These are phyloP conservation scores for Labeo calbasu DNA, from an alignment of 2,797 vertebrate genomes.

Conservation along the genomic window DNA sequence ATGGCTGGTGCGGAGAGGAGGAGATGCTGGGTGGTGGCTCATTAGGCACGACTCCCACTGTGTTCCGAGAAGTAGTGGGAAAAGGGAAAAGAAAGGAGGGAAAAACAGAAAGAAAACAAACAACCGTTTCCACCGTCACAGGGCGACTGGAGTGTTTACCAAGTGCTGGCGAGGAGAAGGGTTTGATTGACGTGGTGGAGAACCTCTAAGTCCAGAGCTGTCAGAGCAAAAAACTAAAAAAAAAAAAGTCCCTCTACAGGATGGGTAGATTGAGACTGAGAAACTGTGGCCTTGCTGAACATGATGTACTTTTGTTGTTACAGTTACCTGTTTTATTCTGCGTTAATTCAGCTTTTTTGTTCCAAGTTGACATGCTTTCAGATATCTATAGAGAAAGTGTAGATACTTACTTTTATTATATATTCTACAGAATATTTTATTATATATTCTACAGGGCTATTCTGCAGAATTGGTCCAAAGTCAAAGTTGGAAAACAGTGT, in stretches of 20 bases:
- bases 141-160: slow-evolving; percentile 42
- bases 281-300: neutral
- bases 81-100: slow-evolving; percentile 38
- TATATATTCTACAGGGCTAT: neutral
- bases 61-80: slow-evolving; percentile 43
- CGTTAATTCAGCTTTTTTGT: neutral
- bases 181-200: slow-evolving; percentile 52
- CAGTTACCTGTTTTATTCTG: neutral
- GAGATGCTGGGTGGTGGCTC: slow-evolving; percentile 60
- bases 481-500: too few species aligned
- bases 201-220: slow-evolving; percentile 65
- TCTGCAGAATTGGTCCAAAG: too few species aligned
- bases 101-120: slow-evolving; percentile 55
- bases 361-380: neutral
- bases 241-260: slow-evolving; percentile 18
- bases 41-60: slow-evolving; percentile 63
- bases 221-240: slow-evolving; percentile 50
- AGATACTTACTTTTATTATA: neutral
- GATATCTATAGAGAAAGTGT: neutral
- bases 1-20: slow-evolving; percentile 57
- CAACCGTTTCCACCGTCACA: slow-evolving; percentile 31
- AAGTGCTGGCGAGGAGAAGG: slow-evolving; percentile 36
- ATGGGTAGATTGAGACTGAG: neutral
- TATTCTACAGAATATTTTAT: neutral
- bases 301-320: neutral